phyloP scores from a whole-genome alignment of 2,888 invertebrate species.

The Euclidia mi region DNA sequence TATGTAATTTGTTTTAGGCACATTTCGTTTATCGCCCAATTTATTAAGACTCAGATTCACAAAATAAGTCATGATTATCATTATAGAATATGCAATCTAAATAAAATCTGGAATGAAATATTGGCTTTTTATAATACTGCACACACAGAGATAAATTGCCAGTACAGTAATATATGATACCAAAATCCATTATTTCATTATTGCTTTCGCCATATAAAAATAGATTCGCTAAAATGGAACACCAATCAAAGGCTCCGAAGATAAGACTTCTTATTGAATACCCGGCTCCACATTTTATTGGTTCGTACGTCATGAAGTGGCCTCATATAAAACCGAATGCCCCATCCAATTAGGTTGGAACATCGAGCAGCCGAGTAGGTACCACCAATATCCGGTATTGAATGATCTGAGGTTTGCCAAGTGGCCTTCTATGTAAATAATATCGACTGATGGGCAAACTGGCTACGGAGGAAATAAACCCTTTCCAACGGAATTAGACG shows the following conservation, averaged over 20 bases:
- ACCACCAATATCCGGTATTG: conserved; percentile 70
- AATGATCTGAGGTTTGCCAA: conserved; percentile 58
- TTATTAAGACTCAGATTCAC: too few relatives aligned
- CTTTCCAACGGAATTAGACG: conserved; percentile 34
- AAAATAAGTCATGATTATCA: background rate
- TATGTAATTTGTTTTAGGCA: conserved; percentile 32
- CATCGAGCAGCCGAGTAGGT: conserved; percentile 55
- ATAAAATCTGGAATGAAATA: too few relatives aligned
- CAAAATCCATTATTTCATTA: too few relatives aligned
- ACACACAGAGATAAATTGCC: too few relatives aligned
- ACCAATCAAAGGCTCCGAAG: conserved; percentile 37
- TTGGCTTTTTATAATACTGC: too few relatives aligned
- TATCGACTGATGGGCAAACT: conserved; percentile 34
- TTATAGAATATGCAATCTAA: too few relatives aligned
- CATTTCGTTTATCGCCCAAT: too few relatives aligned
- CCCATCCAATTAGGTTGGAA: conserved; percentile 63
- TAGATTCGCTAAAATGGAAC: conserved; percentile 26
- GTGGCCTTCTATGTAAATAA: conserved; percentile 58
- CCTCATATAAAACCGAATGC: conserved; percentile 58
- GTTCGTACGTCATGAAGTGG: conserved; percentile 52
- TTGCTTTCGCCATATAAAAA: too few relatives aligned
- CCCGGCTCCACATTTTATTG: conserved; percentile 49
- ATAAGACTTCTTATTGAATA: conserved; percentile 49
- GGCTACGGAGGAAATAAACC: conserved; percentile 51
- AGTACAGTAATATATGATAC: too few relatives aligned